Conservation (phyloP, 2,113 vertebrate genomes). For the Colistium nudipinnis region DNA sequence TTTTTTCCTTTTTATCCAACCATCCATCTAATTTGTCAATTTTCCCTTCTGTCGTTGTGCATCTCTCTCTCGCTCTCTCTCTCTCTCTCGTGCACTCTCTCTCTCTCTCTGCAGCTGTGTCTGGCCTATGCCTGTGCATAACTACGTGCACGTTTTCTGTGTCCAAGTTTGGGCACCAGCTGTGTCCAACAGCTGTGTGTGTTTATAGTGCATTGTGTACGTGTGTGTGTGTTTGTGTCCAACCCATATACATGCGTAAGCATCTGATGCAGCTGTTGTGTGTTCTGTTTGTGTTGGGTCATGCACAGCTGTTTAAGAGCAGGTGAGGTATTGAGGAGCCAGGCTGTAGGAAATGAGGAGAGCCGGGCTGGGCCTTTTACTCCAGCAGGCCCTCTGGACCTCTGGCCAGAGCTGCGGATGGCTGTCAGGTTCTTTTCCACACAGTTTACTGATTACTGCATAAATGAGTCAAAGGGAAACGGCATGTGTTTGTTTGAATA, state of each 20-base stretch:
- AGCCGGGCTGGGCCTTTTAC: conserved; percentile 36
- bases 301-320: conserved; percentile 71
- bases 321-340: conserved; percentile 71
- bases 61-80: neutral
- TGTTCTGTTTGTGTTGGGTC: conserved; percentile 61
- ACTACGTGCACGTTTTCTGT: conserved; percentile 27
- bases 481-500: neutral
- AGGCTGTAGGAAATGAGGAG: conserved; percentile 43
- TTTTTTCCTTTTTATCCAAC: neutral
- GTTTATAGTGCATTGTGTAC: conserved; percentile 31
- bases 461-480: conserved; percentile 27
- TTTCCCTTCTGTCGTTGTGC: neutral
- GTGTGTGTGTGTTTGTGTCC: neutral
- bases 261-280: conserved; percentile 66
- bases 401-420: conserved; percentile 23
- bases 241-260: conserved; percentile 37
- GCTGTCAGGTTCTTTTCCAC: conserved; percentile 44
- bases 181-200: conserved; percentile 69
- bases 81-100: neutral
- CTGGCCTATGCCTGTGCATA: conserved; percentile 25
- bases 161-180: conserved; percentile 62
- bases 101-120: conserved; percentile 41
- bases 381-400: conserved; percentile 33
- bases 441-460: conserved; percentile 24
- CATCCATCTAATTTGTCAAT: neutral